phyloP scores from a whole-genome alignment of 2,113 vertebrate species.

The Chamaea fasciata region DNA sequence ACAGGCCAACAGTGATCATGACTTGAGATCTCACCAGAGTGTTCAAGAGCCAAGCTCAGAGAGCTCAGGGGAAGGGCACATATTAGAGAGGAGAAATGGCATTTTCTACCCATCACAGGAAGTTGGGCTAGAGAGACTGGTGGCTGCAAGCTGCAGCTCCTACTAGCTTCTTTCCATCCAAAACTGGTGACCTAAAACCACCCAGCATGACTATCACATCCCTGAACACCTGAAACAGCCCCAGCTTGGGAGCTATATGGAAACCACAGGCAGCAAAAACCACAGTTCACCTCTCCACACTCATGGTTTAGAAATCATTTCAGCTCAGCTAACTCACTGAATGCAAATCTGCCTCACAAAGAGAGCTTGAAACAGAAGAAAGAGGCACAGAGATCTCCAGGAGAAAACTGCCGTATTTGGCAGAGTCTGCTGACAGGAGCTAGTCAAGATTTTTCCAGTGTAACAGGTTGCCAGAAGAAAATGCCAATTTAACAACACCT shows the following conservation, averaged over 20 bases:
- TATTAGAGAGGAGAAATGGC: background rate
- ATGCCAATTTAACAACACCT: background rate
- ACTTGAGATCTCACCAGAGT: background rate
- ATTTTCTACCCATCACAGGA: background rate
- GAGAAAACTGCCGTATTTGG: conserved; percentile 17
- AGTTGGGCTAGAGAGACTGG: background rate
- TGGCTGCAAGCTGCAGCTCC: background rate
- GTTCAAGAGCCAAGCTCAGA: background rate
- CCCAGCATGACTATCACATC: background rate
- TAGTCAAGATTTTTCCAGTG: background rate
- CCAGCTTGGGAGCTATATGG: background rate
- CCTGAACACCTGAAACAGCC: background rate
- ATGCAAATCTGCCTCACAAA: conserved; percentile 31
- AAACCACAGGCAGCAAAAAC: background rate
- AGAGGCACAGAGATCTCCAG: conserved; percentile 40
- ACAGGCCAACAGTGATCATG: background rate
- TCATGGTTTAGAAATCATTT: background rate
- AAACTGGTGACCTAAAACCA: background rate
- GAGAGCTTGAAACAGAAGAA: conserved; percentile 52
- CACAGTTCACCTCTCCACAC: background rate
- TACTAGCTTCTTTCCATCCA: background rate
- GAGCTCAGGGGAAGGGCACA: background rate
- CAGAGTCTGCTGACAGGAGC: background rate
- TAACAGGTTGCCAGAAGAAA: background rate
- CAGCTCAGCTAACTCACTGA: conserved; percentile 18